Base-by-base conservation (phyloP, 2,113 vertebrate species). In the Mesembrinibis cayennensis region DNA sequence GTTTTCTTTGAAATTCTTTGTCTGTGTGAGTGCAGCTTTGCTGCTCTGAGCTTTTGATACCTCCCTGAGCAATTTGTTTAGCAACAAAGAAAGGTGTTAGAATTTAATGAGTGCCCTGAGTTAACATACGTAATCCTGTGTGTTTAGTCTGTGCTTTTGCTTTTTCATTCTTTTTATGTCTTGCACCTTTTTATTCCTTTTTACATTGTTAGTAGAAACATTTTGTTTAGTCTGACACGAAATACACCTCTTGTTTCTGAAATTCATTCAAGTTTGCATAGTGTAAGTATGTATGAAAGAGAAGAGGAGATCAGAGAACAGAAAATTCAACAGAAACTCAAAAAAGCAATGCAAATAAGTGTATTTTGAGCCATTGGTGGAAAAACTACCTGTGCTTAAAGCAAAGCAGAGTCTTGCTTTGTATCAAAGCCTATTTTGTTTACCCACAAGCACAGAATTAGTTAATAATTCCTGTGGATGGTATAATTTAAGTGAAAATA, bases 71-170 rank as follows among this genome's bases (percentile, higher is more conserved):
- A 96, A 95, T 97, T 97, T 92, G 80, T 91, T 77, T 91, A 93
- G 96, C 73, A 71, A 85, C 72, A 76, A 86, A 78, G 87, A 93
- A 96, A 97, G 89, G 92, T 97, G 96, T 96, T 95, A 95, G 87
- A 92, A 95, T 95, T 79, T 94, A 96, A 94, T 95, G 89, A 62
- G 70, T 81, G 85, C 84, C 69, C 83, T 66, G 93, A 70, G 76
- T 90, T 95, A 92, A 61, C 3, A 3, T 93, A 80, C 0, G 4
- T 69, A 92, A 93, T 89, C 67, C 65, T 87, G 67, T 38, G 19
- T 87, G 55, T 87, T 96, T 86, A 85, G 70, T 71, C 77, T 89
- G 78, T 79, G 91, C 56, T 95, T 89, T 94, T 88, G 38, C 38
- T 74, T 95, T 81, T 62, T 66, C 2, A 0, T 38, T 87, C 44